Conservation (phyloP, 2,888 invertebrate genomes). For the Diachrysia chrysitis region DNA sequence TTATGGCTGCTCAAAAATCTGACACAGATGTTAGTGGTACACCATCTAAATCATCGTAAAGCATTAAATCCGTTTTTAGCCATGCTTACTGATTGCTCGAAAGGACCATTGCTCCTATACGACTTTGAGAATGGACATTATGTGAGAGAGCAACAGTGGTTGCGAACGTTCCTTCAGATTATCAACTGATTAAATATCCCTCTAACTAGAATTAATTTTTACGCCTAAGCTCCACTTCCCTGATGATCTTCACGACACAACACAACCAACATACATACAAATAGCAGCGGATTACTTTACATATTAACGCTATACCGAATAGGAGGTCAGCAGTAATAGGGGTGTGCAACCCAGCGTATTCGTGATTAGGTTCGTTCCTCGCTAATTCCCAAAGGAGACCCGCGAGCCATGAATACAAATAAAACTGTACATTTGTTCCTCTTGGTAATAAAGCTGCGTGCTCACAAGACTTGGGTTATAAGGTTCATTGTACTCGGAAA, state of each 20-base stretch:
- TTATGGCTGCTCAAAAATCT: too few relatives aligned
- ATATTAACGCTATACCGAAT: slow-evolving; percentile 46
- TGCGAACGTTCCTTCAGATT: too few relatives aligned
- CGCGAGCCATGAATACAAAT: slow-evolving; percentile 58
- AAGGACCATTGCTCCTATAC: too few relatives aligned
- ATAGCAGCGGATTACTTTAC: slow-evolving; percentile 30
- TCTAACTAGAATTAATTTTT: too few relatives aligned
- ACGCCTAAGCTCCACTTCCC: not conserved
- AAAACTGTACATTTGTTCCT: slow-evolving; percentile 48
- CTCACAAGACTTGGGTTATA: slow-evolving; percentile 15
- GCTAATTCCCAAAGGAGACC: slow-evolving; percentile 46
- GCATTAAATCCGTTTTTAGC: too few relatives aligned
- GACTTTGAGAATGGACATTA: too few relatives aligned
- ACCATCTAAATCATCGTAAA: too few relatives aligned
- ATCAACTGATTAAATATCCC: too few relatives aligned
- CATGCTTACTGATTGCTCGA: too few relatives aligned
- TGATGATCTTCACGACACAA: not conserved
- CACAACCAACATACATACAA: slow-evolving; percentile 20
- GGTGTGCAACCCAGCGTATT: slow-evolving; percentile 48
- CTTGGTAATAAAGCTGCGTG: slow-evolving; percentile 25
- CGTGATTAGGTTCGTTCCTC: slow-evolving; percentile 53
- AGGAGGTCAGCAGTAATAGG: slow-evolving; percentile 41
- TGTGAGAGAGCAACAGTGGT: too few relatives aligned
- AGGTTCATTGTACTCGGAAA: not conserved
- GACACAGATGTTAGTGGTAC: too few relatives aligned